Base-by-base conservation (phyloP, 2,797 vertebrate species). In the Gymnopithys bicolor region DNA sequence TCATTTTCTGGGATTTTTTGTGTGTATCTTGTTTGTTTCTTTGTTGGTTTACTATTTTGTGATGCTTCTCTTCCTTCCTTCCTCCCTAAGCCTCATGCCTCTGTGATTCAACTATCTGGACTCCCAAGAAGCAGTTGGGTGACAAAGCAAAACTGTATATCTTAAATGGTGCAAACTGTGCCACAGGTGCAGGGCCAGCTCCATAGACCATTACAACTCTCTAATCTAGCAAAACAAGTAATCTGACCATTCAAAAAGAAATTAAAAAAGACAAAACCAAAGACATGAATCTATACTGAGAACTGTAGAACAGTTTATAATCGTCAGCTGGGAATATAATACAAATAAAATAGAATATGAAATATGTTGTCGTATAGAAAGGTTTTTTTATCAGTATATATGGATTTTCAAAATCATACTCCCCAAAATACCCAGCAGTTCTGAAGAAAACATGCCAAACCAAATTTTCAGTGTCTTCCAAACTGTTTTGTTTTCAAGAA, bases 401-500 rank as follows among this genome's bases (percentile, higher is more conserved):
- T 82, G 41, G 22, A 69, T 90, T 90, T 84, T 76, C 33, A 52
- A 64, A 89, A 73, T 45, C 13, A 5, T 52, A 49, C 45, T 79
- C 11, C 70, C 28, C 5, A 4, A 90, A 92, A 84, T 35, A 62
- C 51, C 32, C 58, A 51, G 55, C 51, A 25, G 5, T 73, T 84
- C 82, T 82, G 51, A 45, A 71, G 52, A 86, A 96, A 96, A 76
- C 27, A 82, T 56, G 78, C 17, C 89, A 89, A 55, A 74, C 67
- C 82, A 82, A 92, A 84, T 45, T 62, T n/a, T 49, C 78, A 90
- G 51, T 75, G 30, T 71, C 41, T 88, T 86, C 62, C 60, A 68
- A 86, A 56, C 0, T 14, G 5, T 17, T 56, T 71, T 71, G 35
- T 87, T 76, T 73, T 80, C 68, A 63, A 82, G 58, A 28, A 75